phyloP scores from a whole-genome alignment of 2,888 invertebrate genomes.

The Chymomyza caudatula region DNA sequence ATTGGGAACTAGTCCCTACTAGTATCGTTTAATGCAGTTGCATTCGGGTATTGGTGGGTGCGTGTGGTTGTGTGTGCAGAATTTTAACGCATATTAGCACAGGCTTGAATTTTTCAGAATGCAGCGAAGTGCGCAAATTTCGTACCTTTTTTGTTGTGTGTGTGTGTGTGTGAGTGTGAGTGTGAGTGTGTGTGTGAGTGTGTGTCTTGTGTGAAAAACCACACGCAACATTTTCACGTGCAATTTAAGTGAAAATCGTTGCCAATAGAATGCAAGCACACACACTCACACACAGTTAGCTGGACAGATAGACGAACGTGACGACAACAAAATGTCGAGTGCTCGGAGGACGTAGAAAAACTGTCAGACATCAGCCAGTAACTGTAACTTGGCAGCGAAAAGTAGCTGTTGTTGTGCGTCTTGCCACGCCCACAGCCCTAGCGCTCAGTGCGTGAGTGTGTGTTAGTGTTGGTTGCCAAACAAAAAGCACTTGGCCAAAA shows the following conservation, averaged over 20 bases:
- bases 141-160: not conserved
- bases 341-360: not conserved
- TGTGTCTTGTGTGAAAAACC: conserved; percentile 1
- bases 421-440: not conserved
- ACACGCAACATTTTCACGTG: conserved; percentile 60
- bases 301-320: not conserved
- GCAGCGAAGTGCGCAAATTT: not conserved
- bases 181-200: no score
- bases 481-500: conserved; percentile 52
- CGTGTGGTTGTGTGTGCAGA: not conserved
- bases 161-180: no score
- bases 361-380: not conserved
- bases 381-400: not conserved
- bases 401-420: not conserved
- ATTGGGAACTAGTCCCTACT: not conserved
- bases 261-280: conserved; percentile 56
- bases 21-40: not conserved
- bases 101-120: conserved; percentile 45
- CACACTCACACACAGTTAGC: not conserved
- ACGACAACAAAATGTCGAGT: not conserved
- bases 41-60: not conserved
- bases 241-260: conserved; percentile 49
- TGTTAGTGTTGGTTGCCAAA: conserved; percentile 18
- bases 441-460: not conserved
- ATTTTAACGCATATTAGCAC: conserved; percentile 61